These are phyloP conservation scores for Drosophila lutescens DNA, from an alignment of 2,888 invertebrate species.

Conservation along the genomic window DNA sequence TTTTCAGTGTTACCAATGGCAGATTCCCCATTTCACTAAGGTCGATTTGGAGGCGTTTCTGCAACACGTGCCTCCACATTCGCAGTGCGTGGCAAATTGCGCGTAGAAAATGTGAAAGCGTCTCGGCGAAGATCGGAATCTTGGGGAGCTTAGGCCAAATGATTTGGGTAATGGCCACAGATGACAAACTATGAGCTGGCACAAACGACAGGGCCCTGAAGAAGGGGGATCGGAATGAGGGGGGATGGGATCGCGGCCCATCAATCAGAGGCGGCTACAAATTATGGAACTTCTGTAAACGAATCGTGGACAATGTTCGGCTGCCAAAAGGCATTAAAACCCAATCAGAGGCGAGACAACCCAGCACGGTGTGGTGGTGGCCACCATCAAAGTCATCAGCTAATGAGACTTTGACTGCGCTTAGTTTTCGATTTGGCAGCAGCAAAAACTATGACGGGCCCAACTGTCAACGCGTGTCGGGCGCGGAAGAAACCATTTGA, in stretches of 20 bases:
- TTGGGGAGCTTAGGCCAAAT: slow-evolving; percentile 47
- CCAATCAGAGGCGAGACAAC: slow-evolving; percentile 61
- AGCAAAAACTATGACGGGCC: slow-evolving; percentile 48
- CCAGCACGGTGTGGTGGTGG: slow-evolving; percentile 27
- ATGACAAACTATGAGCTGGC: slow-evolving; percentile 38
- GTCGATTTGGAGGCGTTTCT: slow-evolving; percentile 30
- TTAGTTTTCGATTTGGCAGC: slow-evolving; percentile 72
- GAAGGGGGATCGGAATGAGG: neutral
- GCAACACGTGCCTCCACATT: slow-evolving; percentile 45
- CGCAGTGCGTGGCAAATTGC: slow-evolving; percentile 57
- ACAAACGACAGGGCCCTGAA: slow-evolving; percentile 12
- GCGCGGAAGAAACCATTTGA: slow-evolving; percentile 65
- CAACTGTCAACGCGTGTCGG: slow-evolving; percentile 74
- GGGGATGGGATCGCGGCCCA: slow-evolving; percentile 21
- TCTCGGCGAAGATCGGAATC: slow-evolving; percentile 53
- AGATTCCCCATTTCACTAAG: slow-evolving; percentile 35
- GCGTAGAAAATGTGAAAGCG: slow-evolving; percentile 70
- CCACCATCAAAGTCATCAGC: slow-evolving; percentile 63
- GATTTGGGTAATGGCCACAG: slow-evolving; percentile 63
- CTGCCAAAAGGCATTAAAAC: slow-evolving; percentile 71
- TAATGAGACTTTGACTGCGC: slow-evolving; percentile 76
- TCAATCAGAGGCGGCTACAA: slow-evolving; percentile 41
- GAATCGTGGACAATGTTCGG: slow-evolving; percentile 50
- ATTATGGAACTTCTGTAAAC: slow-evolving; percentile 52
- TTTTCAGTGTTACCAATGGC: slow-evolving; percentile 5